Percentiles rank a stretch among this genome's conserved stretches.
These are phyloP conservation scores for Malurus splendens DNA, from an alignment of 2,797 vertebrate species.

Conservation along the genomic window DNA sequence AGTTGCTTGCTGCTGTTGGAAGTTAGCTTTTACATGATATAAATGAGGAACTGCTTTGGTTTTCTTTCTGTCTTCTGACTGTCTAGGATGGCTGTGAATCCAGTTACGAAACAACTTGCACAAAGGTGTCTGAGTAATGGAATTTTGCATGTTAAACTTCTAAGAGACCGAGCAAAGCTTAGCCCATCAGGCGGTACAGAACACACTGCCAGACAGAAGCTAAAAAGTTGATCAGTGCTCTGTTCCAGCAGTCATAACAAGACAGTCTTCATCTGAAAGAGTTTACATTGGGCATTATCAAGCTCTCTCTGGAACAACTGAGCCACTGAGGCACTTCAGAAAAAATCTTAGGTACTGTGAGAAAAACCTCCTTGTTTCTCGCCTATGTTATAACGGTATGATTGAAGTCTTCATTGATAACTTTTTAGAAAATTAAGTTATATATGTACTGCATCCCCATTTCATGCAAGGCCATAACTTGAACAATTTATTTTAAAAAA, in stretches of 20 bases:
- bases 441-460: not conserved
- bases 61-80: not conserved
- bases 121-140: not conserved
- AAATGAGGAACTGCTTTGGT: not conserved
- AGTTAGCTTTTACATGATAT: not conserved
- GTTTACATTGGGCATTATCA: not conserved
- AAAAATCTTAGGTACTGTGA: not conserved
- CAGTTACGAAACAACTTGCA: not conserved
- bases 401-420: not conserved
- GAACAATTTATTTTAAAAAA: not conserved
- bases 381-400: not conserved
- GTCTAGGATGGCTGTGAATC: not conserved
- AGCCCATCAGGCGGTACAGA: not conserved
- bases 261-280: not conserved
- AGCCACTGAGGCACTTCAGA: not conserved
- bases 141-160: not conserved
- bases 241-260: not conserved
- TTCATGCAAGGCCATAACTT: not conserved
- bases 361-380: not conserved
- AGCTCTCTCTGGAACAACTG: not conserved
- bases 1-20: not conserved
- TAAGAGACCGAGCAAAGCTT: not conserved
- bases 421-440: not conserved
- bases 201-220: not conserved
- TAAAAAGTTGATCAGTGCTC: not conserved